phyloP scores from a whole-genome alignment of 1,140 invertebrate species.

The Melanaphis sacchari region DNA sequence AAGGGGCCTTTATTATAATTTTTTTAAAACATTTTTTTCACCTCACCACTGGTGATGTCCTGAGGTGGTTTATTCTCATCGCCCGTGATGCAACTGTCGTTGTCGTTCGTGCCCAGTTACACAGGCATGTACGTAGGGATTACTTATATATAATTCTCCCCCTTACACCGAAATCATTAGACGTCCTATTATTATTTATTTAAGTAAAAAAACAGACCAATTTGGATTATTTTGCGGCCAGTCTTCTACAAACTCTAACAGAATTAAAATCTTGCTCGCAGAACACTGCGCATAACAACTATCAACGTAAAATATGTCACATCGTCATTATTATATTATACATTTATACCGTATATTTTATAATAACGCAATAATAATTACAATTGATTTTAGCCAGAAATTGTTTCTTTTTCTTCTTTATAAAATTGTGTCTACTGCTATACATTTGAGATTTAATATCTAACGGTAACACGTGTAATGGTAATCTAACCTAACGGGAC shows the following conservation, averaged over 20 bases:
- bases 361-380: background rate
- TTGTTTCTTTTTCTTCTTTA: background rate
- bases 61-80: constrained; percentile 43
- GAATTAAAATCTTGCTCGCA: background rate
- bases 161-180: background rate
- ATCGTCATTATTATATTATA: background rate
- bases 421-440: too few species aligned
- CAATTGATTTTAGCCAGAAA: background rate
- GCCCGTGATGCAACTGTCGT: constrained; percentile 22
- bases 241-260: background rate
- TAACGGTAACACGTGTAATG: background rate
- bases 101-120: background rate
- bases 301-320: background rate
- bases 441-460: background rate
- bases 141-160: background rate
- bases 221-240: background rate
- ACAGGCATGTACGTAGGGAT: background rate
- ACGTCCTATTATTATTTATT: background rate
- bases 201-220: background rate
- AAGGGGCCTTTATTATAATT: constrained; percentile 41
- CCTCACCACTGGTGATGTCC: background rate
- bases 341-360: background rate
- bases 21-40: background rate
- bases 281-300: background rate
- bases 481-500: too few species aligned